These are phyloP conservation scores for Porites lutea DNA, from an alignment of 64 coral and sea anemone genomes.

Conservation along the genomic window DNA sequence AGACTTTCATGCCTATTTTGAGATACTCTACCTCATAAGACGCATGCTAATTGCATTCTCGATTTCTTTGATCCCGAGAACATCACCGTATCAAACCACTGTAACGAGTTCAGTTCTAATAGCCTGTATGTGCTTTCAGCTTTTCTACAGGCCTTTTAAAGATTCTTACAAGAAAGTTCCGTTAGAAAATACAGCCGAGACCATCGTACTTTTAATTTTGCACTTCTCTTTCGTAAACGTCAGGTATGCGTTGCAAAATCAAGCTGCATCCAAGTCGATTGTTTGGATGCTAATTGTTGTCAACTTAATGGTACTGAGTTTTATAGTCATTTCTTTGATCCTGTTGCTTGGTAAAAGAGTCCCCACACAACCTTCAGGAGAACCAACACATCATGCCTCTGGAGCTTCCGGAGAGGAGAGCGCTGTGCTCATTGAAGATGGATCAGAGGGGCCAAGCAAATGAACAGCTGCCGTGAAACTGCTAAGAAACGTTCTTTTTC, in stretches of 20 bases:
- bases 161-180: constrained; percentile 14
- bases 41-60: constrained; percentile 61
- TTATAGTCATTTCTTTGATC: constrained; percentile 37
- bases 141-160: constrained; percentile 31
- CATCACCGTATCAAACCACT: constrained; percentile 38
- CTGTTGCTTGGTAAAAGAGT: constrained; percentile 29
- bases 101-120: constrained; percentile 27
- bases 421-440: too few relatives aligned
- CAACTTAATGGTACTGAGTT: background rate
- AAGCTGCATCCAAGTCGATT: background rate
- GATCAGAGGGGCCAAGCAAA: too few relatives aligned
- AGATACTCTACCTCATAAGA: constrained; percentile 48
- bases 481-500: too few relatives aligned
- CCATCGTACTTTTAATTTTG: constrained; percentile 23
- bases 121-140: constrained; percentile 35
- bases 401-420: too few relatives aligned
- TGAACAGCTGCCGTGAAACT: too few relatives aligned
- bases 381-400: too few relatives aligned
- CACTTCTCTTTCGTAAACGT: constrained; percentile 46
- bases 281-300: constrained; percentile 22
- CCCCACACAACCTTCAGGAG: background rate
- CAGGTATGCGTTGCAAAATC: constrained; percentile 2
- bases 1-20: constrained; percentile 42
- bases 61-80: constrained; percentile 26
- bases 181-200: constrained; percentile 48